Conservation (phyloP, 1,140 invertebrate genomes). For the Euura saliciscinereae region DNA sequence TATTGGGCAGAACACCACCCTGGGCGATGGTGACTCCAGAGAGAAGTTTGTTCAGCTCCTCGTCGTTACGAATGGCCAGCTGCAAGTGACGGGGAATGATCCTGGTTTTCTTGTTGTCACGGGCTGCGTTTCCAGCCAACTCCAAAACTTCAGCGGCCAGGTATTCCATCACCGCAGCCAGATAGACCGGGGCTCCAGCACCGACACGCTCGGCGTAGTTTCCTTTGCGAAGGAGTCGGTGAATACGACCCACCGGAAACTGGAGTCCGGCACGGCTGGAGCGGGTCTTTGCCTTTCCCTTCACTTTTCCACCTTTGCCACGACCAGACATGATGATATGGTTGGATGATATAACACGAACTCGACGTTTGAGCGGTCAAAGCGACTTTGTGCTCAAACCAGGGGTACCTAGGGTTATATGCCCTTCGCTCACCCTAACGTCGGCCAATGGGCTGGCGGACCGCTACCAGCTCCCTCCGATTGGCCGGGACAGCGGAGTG, state of each 20-base stretch:
- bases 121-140: conserved; percentile 81
- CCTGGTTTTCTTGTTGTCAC: conserved; percentile 67
- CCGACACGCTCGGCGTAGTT: conserved; percentile 76
- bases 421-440: background rate
- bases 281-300: conserved; percentile 67
- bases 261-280: conserved; percentile 71
- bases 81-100: conserved; percentile 85
- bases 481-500: background rate
- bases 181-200: conserved; percentile 72
- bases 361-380: background rate
- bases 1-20: conserved; percentile 83
- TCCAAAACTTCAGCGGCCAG: conserved; percentile 77
- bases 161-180: conserved; percentile 70
- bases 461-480: background rate
- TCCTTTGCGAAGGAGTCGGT: conserved; percentile 71
- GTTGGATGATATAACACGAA: background rate
- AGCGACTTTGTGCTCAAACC: background rate
- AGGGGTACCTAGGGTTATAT: background rate
- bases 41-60: conserved; percentile 81
- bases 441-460: background rate
- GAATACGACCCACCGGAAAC: conserved; percentile 76
- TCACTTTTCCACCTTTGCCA: conserved; percentile 69
- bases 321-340: conserved; percentile 60
- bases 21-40: conserved; percentile 83
- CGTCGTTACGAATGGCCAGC: conserved; percentile 84